Evolutionary conservation across 2,888 invertebrate genomes (phyloP).

Genomic region (Linnaemya tessellans): DNA sequence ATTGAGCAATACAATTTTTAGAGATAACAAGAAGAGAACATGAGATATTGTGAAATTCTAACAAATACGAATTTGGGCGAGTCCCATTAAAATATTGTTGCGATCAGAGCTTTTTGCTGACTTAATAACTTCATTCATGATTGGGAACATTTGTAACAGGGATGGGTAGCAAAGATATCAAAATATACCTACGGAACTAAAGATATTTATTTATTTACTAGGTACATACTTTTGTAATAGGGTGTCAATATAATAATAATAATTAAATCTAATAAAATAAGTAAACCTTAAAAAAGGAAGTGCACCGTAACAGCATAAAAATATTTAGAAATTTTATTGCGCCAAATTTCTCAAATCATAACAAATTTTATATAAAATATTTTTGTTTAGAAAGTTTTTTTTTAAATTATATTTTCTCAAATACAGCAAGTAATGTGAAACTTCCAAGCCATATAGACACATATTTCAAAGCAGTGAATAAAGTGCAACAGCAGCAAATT

Average conservation of each 20-base stretch:
- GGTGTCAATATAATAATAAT: no score
- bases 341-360: no score
- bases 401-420: no score
- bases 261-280: no score
- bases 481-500: background rate
- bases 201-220: background rate
- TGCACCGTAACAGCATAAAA: no score
- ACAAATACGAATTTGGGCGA: constrained; percentile 62
- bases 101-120: constrained; percentile 46
- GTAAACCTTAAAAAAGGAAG: no score
- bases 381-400: no score
- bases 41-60: constrained; percentile 46
- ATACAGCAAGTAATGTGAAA: no score
- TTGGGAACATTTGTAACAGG: constrained; percentile 3
- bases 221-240: no score
- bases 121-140: constrained; percentile 43
- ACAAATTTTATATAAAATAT: no score
- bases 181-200: background rate
- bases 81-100: constrained; percentile 62
- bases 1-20: constrained; percentile 32
- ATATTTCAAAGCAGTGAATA: background rate
- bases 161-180: background rate
- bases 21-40: constrained; percentile 30
- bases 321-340: no score
- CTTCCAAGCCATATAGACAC: no score